phyloP scores from a whole-genome alignment of 2,888 invertebrate species.

The Escarpia spicata region DNA sequence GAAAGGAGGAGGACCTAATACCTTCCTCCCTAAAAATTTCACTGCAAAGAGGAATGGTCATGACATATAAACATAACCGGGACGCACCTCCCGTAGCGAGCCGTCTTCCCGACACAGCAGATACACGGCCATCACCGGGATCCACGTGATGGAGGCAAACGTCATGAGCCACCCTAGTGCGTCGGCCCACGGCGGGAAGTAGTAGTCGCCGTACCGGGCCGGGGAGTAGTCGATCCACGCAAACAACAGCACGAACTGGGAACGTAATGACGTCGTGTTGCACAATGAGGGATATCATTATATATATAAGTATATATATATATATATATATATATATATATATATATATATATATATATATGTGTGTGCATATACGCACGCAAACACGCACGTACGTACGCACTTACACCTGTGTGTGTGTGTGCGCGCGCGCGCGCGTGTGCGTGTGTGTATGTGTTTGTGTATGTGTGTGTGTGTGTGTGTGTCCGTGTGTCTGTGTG shows the following conservation, averaged over 20 bases:
- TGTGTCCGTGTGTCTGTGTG: no score
- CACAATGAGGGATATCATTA: background rate
- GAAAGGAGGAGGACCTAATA: no score
- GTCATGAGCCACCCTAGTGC: conserved; percentile 52
- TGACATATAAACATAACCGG: background rate
- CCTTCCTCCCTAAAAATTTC: no score
- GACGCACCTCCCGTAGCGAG: conserved; percentile 29
- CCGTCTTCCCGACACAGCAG: conserved; percentile 38
- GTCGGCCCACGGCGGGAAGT: conserved; percentile 46
- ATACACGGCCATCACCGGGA: conserved; percentile 55
- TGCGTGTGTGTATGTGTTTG: no score
- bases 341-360: no score
- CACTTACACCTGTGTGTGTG: no score
- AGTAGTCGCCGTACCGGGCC: conserved; percentile 62
- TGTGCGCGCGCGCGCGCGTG: no score
- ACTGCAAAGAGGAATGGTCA: no score
- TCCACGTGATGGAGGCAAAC: conserved; percentile 55
- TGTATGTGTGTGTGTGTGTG: no score
- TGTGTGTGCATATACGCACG: background rate
- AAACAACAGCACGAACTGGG: conserved; percentile 45
- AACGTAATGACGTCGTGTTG: background rate
- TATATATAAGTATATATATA: background rate
- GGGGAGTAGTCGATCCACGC: conserved; percentile 44
- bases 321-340: background rate
- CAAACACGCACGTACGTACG: no score